Conservation (phyloP, 2,888 invertebrate genomes). For the Torymus auratus region DNA sequence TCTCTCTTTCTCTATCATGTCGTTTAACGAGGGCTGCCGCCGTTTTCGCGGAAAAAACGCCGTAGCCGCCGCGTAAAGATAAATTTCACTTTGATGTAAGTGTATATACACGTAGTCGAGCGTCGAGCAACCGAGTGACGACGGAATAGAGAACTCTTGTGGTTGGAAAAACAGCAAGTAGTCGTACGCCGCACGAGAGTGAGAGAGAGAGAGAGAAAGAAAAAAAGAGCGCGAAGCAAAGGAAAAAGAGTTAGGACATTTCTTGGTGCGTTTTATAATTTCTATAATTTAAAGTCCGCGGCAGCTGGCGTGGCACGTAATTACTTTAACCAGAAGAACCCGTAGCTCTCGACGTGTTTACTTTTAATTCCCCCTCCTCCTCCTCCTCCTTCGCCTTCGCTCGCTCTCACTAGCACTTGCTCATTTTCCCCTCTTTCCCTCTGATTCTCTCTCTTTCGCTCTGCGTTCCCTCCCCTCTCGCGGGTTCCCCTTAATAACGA, state of each 20-base stretch:
- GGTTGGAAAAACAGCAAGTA: slow-evolving; percentile 48
- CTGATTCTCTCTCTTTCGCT: slow-evolving; percentile 56
- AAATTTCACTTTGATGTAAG: slow-evolving; percentile 52
- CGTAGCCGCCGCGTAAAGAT: slow-evolving; percentile 25
- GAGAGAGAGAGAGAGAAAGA: slow-evolving; percentile 1
- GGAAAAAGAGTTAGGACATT: slow-evolving; percentile 64
- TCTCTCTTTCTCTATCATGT: slow-evolving; percentile 3
- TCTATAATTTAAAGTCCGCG: slow-evolving; percentile 76
- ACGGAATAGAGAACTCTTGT: slow-evolving; percentile 32
- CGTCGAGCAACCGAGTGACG: background rate
- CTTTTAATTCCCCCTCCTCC: slow-evolving; percentile 69
- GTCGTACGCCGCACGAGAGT: background rate
- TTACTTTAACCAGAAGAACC: slow-evolving; percentile 76
- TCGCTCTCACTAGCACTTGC: slow-evolving; percentile 32
- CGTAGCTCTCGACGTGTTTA: slow-evolving; percentile 72
- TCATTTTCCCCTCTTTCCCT: slow-evolving; percentile 56
- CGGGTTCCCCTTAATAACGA: slow-evolving; percentile 50
- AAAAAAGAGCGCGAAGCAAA: slow-evolving; percentile 40
- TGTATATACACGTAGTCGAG: slow-evolving; percentile 1
- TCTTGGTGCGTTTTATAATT: slow-evolving; percentile 74
- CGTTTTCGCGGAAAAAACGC: slow-evolving; percentile 9
- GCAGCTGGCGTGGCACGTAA: slow-evolving; percentile 76
- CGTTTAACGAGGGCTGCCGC: background rate
- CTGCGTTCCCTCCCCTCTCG: slow-evolving; percentile 35
- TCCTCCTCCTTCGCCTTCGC: background rate